These are phyloP conservation scores for Eurosta solidaginis DNA, from an alignment of 1,140 invertebrate genomes.

Conservation along the genomic window DNA sequence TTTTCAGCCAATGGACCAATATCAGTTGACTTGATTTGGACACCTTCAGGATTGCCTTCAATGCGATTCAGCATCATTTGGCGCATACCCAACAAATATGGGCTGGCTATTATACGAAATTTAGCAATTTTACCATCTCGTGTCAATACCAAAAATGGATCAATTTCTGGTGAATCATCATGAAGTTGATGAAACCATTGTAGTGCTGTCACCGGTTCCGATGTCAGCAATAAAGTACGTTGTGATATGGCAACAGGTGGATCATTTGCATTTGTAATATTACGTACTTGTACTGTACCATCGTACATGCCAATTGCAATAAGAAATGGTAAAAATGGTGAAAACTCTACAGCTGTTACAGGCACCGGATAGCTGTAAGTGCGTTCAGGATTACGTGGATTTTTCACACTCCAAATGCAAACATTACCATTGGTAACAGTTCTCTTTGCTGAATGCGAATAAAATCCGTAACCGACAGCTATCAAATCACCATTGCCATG, in stretches of 20 bases:
- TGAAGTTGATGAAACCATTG: conserved; percentile 61
- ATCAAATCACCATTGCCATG: conserved; percentile 67
- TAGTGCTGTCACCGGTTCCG: conserved; percentile 70
- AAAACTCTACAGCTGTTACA: conserved; percentile 76
- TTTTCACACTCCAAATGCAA: conserved; percentile 83
- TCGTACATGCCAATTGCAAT: conserved; percentile 80
- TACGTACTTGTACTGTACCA: conserved; percentile 75
- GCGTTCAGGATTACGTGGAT: conserved; percentile 80
- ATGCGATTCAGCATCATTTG: conserved; percentile 70
- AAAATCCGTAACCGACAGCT: conserved; percentile 72
- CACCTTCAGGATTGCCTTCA: conserved; percentile 68
- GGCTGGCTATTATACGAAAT: conserved; percentile 59
- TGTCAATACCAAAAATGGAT: conserved; percentile 63
- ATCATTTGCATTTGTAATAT: conserved; percentile 63
- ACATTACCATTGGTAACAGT: conserved; percentile 59
- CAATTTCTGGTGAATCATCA: conserved; percentile 52
- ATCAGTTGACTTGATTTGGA: conserved; percentile 40
- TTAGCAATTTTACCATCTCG: conserved; percentile 67
- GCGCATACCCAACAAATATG: conserved; percentile 59
- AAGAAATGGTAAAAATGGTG: conserved; percentile 70
- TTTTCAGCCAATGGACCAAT: neutral
- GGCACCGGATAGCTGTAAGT: conserved; percentile 70
- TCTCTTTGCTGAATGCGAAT: conserved; percentile 54
- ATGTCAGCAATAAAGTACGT: conserved; percentile 64
- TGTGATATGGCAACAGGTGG: conserved; percentile 63